Evolutionary conservation across 1,140 invertebrate species (phyloP).

Genomic region (Batillaria attramentaria): DNA sequence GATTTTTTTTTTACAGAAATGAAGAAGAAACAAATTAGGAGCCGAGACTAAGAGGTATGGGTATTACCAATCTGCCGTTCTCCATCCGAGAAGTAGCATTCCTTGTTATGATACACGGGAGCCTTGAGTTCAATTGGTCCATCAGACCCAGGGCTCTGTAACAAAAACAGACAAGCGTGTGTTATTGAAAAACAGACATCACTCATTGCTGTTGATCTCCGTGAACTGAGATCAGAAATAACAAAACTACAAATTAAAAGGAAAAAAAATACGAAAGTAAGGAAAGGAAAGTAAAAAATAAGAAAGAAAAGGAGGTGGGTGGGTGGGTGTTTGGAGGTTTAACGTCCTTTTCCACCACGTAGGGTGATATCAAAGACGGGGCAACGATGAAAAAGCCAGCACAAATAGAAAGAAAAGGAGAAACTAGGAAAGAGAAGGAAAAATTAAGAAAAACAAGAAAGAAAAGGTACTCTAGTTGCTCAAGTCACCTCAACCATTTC

Average conservation of each 20-base stretch:
- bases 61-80: conserved; percentile 24
- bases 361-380: too few relatives aligned
- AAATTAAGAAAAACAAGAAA: too few relatives aligned
- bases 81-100: conserved; percentile 26
- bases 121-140: not conserved
- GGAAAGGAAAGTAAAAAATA: not conserved
- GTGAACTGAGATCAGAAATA: not conserved
- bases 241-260: not conserved
- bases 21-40: too few relatives aligned
- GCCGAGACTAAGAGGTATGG: too few relatives aligned
- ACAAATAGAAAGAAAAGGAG: too few relatives aligned
- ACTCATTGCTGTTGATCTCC: not conserved
- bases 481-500: too few relatives aligned
- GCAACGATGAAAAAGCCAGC: too few relatives aligned
- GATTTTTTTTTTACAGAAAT: not conserved
- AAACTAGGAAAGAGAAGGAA: too few relatives aligned
- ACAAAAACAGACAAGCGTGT: not conserved
- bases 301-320: not conserved
- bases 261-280: not conserved
- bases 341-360: too few relatives aligned
- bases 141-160: not conserved
- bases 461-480: too few relatives aligned
- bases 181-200: too few relatives aligned
- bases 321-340: not conserved
- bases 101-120: conserved; percentile 25